phyloP scores from a whole-genome alignment of 2,797 vertebrate genomes.

The Myripristis murdjan region DNA sequence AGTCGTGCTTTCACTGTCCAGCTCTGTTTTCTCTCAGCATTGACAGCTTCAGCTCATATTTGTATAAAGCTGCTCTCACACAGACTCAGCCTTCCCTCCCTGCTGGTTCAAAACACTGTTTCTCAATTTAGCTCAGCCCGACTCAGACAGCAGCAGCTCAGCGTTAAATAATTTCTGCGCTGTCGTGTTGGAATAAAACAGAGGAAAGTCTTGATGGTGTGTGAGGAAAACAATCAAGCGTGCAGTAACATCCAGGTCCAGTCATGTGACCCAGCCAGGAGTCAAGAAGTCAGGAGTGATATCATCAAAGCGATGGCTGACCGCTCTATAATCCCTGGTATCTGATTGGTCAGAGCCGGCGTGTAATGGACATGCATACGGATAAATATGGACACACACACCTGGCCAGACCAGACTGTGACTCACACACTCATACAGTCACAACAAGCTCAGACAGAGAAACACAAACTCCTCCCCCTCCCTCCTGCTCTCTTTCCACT shows the following conservation, averaged over 20 bases:
- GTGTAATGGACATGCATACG: not conserved
- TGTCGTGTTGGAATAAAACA: slow-evolving; percentile 17
- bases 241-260: not conserved
- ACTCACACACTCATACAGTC: slow-evolving; percentile 35
- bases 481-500: not conserved
- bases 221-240: slow-evolving; percentile 14
- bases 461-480: slow-evolving; percentile 34
- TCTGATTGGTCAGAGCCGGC: not conserved
- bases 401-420: slow-evolving; percentile 38
- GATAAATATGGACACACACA: slow-evolving; percentile 29
- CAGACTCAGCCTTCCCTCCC: not conserved
- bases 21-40: not conserved
- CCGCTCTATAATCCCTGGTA: not conserved
- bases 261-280: slow-evolving; percentile 47
- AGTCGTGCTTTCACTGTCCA: not conserved
- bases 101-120: not conserved
- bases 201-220: slow-evolving; percentile 1
- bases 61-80: not conserved
- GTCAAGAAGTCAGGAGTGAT: slow-evolving; percentile 24
- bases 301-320: not conserved
- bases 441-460: slow-evolving; percentile 31
- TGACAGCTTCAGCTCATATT: not conserved
- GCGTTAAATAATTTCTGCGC: slow-evolving; percentile 32
- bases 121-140: slow-evolving; percentile 56
- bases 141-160: not conserved